phyloP scores from a whole-genome alignment of 2,888 invertebrate species.

The Monoplex corrugatus region DNA sequence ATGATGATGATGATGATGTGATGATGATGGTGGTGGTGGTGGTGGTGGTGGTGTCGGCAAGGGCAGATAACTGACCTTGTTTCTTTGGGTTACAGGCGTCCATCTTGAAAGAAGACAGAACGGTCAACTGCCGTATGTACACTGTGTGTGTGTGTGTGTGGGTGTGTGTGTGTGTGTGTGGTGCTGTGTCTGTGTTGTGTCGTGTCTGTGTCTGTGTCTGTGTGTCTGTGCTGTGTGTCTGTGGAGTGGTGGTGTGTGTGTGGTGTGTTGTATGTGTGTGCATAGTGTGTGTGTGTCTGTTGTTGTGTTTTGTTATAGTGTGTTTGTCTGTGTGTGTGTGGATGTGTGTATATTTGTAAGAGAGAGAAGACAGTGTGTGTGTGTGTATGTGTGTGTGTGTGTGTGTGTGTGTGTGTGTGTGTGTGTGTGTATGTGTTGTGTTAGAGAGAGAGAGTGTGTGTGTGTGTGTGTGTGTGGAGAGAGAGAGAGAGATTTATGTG shows the following conservation, averaged over 20 bases:
- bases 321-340: no score
- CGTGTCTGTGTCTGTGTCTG: constrained; percentile 2
- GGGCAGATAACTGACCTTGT: not conserved
- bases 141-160: not conserved
- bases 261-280: not conserved
- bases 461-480: not conserved
- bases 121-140: constrained; percentile 73
- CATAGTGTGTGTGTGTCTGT: not conserved
- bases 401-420: not conserved
- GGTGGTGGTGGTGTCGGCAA: not conserved
- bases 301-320: no score
- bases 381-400: not conserved
- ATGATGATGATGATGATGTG: not conserved
- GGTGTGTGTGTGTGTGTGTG: constrained; percentile 23
- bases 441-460: no score
- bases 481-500: no score
- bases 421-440: not conserved
- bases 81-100: not conserved
- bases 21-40: not conserved
- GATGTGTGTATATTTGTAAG: not conserved
- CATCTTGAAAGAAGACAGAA: constrained; percentile 57
- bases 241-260: not conserved
- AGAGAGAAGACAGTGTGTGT: not conserved
- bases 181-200: not conserved
- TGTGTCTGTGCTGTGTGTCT: not conserved